Evolutionary conservation across 2,113 vertebrate species (phyloP), one percentile per base, ranked within the genome.

Genomic region (Puntigrus tetrazona): DNA sequence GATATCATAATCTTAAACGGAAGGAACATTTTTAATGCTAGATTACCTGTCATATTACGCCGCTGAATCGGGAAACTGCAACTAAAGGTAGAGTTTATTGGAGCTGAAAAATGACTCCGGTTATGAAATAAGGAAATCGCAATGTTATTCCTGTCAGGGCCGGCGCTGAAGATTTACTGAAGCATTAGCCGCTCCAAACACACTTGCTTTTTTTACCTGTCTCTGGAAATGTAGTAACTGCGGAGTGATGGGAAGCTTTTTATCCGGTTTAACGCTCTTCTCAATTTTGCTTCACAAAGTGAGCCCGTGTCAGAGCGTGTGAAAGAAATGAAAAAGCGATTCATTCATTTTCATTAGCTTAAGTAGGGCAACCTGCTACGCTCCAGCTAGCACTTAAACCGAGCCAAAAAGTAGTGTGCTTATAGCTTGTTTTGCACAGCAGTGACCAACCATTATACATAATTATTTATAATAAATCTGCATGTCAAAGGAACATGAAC

Each of bases 321-420:
- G 5, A 83, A 73, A 70, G 50, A 78, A 83, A 78, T 36, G 4
- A 14, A 76, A 38, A 20, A 16, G 65, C 55, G 27, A 78, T 50
- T 50, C 50, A 84, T 84, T 75, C 13, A 78, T 82, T 85, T 52
- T 78, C 65, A 82, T 84, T 82, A 81, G 70, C 31, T 22, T 22
- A 87, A 87, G 70, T 77, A 87, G 86, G 61, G 47, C 36, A 81
- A 45, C 61, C 36, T 36, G 41, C 27, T 70, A 55, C 4, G 41
- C 80, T 55, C 45, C 29, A 78, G 57, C 67, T 25, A 75, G 78
- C 1, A 57, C 67, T 27, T 50, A 65, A n/a, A 78, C 36, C 4
- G 55, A 69, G 34, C 79, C 27, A 59, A 59, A 36, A 63, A 13
- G 50, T 20, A 10, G 13, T 31, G n/a, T 29, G 25, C 50, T 22